Percentiles rank a stretch among this genome's conserved stretches.
phyloP scores from a whole-genome alignment of 2,888 invertebrate genomes.

The Ligdia adustata region DNA sequence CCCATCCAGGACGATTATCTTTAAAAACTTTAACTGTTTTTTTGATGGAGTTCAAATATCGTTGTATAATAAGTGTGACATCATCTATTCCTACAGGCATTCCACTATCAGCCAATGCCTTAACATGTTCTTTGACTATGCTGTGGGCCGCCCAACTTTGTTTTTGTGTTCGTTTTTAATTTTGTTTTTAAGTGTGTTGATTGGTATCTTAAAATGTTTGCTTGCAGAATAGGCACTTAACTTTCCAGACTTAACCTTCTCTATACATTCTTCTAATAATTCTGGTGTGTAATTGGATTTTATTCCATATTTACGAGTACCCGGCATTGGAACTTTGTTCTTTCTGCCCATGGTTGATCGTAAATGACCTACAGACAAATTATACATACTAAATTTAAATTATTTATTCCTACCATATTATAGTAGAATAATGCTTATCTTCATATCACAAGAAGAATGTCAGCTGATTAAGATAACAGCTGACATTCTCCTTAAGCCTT shows the following conservation, averaged over 20 bases:
- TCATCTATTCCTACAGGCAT: neutral
- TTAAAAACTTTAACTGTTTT: neutral
- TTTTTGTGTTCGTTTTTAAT: neutral
- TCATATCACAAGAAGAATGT: neutral
- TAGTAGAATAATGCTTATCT: neutral
- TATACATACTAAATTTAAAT: neutral
- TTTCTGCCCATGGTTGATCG: slow-evolving; percentile 4
- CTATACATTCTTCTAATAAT: slow-evolving; percentile 1
- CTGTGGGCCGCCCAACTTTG: neutral
- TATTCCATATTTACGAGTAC: slow-evolving; percentile 2
- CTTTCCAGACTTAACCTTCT: neutral
- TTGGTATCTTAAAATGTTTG: slow-evolving; percentile 6
- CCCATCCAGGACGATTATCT: neutral
- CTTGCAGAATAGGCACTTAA: slow-evolving; percentile 4
- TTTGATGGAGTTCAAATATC: neutral
- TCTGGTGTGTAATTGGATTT: slow-evolving; percentile 4
- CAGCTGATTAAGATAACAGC: neutral
- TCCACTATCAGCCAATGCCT: neutral
- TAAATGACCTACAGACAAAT: slow-evolving; percentile 1
- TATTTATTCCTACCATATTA: neutral
- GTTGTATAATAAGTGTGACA: neutral
- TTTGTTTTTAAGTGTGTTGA: neutral
- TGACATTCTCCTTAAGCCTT: neutral
- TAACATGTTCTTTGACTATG: neutral
- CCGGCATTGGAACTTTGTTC: neutral